A percentile compares a stretch with the other conserved stretches of the same genome.
phyloP scores from a whole-genome alignment of 2,113 vertebrate genomes.

The Corydoras maculifer region DNA sequence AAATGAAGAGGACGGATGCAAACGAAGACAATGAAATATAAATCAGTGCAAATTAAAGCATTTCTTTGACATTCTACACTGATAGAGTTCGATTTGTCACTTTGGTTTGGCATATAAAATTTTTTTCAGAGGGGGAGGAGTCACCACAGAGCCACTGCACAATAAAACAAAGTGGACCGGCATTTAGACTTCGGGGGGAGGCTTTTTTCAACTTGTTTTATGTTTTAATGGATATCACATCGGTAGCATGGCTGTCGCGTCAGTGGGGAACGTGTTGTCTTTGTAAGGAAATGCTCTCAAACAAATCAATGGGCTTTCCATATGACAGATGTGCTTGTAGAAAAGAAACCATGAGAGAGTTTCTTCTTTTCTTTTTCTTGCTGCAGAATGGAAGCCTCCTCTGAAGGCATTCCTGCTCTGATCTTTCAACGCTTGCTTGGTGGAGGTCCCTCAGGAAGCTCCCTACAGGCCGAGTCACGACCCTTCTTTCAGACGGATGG shows the following conservation, averaged over 20 bases:
- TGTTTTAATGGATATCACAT: conserved; percentile 18
- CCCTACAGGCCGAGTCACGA: conserved; percentile 25
- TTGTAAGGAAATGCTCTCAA: conserved; percentile 55
- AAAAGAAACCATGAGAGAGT: conserved; percentile 40
- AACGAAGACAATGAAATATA: conserved; percentile 55
- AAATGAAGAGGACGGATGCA: no score
- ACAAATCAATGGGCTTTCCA: conserved; percentile 57
- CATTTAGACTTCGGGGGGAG: no score
- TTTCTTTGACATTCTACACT: conserved; percentile 44
- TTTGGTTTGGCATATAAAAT: conserved; percentile 54
- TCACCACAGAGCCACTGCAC: no score
- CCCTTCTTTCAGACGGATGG: conserved; percentile 20
- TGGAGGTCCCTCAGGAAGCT: conserved; percentile 48
- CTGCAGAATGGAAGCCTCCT: conserved; percentile 47
- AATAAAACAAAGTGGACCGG: no score
- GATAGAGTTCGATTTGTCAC: conserved; percentile 52
- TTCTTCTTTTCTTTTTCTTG: neutral
- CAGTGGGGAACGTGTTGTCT: conserved; percentile 54
- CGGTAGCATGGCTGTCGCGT: conserved; percentile 33
- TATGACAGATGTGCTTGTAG: conserved; percentile 55
- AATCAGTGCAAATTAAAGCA: conserved; percentile 58
- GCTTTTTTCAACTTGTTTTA: no score
- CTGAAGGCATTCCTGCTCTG: conserved; percentile 41
- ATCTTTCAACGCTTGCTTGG: conserved; percentile 57
- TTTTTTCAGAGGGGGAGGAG: no score